Evolutionary conservation across 2,797 vertebrate species (phyloP), one percentile per base, ranked within the genome.

Genomic region (Neomorphus geoffroyi): DNA sequence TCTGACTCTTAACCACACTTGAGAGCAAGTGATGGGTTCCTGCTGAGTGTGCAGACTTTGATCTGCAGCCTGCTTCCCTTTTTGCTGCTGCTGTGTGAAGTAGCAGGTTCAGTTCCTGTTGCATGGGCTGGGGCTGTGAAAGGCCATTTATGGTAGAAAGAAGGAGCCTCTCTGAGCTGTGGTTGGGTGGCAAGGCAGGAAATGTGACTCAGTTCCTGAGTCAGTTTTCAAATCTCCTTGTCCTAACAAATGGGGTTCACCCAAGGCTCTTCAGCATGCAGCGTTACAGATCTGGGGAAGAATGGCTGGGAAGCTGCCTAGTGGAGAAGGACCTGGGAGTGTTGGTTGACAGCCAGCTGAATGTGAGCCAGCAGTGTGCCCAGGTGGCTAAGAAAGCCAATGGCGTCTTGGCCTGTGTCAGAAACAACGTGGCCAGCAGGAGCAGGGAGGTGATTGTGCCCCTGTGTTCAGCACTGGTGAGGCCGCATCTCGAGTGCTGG

Each of bases 151-250:
- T 98, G 98, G 98, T 97, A 98, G 96, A 98, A 98, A 97, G 71
- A 96, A 96, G 90, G 87, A 92, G 93, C 94, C 94, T 80, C 83
- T 96, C 93, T 83, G 85, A 58, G 72, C 92, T 84, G 96, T 98
- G 97, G 97, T 98, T 98, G 98, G 97, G 92, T 93, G 93, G 85
- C 33, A 67, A 97, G 98, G 98, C 98, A 99, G 99, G 99, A 99
- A 99, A 98, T 98, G 92, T 98, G 98, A 99, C 97, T 99, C 98
- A 98, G 97, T 97, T 97, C 97, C 97, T 96, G 96, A 98, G 97
- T 97, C 97, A 96, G 94, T 97, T 98, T 98, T 98, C 95, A 96
- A 32, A 96, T 96, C 94, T 94, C 87, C 16, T 10, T 62, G 35
- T 83, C 56, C 91, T 96, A 96, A 92, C 86, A 9, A 95, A 88